A percentile compares a stretch with the other conserved stretches of the same genome.
Evolutionary conservation across 2,888 invertebrate species (phyloP).

Genomic region (Spatulosminthurus flaviceps): DNA sequence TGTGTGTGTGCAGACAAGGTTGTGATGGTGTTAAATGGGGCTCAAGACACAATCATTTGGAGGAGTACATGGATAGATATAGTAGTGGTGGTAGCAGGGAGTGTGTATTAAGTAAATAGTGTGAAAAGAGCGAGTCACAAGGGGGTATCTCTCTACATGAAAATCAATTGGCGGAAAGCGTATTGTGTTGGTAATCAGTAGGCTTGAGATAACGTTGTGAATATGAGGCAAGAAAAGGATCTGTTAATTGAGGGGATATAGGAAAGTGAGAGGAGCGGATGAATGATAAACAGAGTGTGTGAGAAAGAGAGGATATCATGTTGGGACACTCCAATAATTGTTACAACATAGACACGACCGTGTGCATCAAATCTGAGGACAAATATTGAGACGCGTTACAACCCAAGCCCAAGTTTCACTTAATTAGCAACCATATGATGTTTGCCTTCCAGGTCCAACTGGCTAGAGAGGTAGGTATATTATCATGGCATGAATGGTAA

Average conservation of each 20-base stretch:
- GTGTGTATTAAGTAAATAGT: neutral
- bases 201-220: neutral
- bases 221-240: slow-evolving; percentile 21
- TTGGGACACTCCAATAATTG: slow-evolving; percentile 33
- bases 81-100: too few species aligned
- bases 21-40: slow-evolving; percentile 14
- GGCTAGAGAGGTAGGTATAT: slow-evolving; percentile 42
- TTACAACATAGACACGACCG: slow-evolving; percentile 26
- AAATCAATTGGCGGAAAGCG: slow-evolving; percentile 25
- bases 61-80: neutral
- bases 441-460: slow-evolving; percentile 46
- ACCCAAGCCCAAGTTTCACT: slow-evolving; percentile 57
- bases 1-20: neutral
- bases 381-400: slow-evolving; percentile 48
- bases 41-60: slow-evolving; percentile 3
- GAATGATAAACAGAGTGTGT: slow-evolving; percentile 24
- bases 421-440: slow-evolving; percentile 64
- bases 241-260: slow-evolving; percentile 28
- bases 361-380: slow-evolving; percentile 50
- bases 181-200: slow-evolving; percentile 18
- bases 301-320: neutral
- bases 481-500: slow-evolving; percentile 53
- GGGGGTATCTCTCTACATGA: neutral
- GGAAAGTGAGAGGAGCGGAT: slow-evolving; percentile 24
- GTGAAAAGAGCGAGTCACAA: neutral